Evolutionary conservation across 2,797 vertebrate genomes (phyloP).

Genomic region (Hoplostethus atlanticus): DNA sequence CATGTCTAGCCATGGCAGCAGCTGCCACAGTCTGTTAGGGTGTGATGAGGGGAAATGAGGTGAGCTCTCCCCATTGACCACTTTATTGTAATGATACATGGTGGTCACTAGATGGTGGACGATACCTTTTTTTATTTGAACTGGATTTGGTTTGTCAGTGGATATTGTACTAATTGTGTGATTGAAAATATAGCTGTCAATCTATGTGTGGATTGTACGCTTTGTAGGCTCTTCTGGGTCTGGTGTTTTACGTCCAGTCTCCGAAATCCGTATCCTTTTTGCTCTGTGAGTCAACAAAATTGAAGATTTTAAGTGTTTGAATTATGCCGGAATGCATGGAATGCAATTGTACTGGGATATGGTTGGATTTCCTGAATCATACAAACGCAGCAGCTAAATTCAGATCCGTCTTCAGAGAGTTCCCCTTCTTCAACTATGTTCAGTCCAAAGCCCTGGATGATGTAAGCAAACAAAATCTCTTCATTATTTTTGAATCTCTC

Average conservation of each 20-base stretch:
- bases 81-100: constrained; percentile 55
- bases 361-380: constrained; percentile 78
- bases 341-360: constrained; percentile 17
- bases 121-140: not conserved
- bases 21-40: constrained; percentile 71
- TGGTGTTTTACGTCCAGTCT: constrained; percentile 88
- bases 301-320: constrained; percentile 12
- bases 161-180: not conserved
- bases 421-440: constrained; percentile 98
- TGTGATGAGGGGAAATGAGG: constrained; percentile 75
- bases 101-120: constrained; percentile 65
- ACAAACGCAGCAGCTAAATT: constrained; percentile 89
- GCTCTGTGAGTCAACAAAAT: constrained; percentile 14
- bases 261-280: constrained; percentile 97
- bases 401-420: constrained; percentile 94
- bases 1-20: constrained; percentile 50
- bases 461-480: constrained; percentile 84
- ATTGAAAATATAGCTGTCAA: constrained; percentile 3
- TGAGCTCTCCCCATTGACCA: constrained; percentile 66
- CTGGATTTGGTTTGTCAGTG: constrained; percentile 3
- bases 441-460: constrained; percentile 97
- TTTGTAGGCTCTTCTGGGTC: constrained; percentile 81
- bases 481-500: too few species aligned
- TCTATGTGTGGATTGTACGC: constrained; percentile 33
- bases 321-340: constrained; percentile 10